Percentiles rank a stretch among this genome's conserved stretches.
These are phyloP conservation scores for Masticophis lateralis DNA, from an alignment of 2,797 vertebrate genomes.

Conservation along the genomic window DNA sequence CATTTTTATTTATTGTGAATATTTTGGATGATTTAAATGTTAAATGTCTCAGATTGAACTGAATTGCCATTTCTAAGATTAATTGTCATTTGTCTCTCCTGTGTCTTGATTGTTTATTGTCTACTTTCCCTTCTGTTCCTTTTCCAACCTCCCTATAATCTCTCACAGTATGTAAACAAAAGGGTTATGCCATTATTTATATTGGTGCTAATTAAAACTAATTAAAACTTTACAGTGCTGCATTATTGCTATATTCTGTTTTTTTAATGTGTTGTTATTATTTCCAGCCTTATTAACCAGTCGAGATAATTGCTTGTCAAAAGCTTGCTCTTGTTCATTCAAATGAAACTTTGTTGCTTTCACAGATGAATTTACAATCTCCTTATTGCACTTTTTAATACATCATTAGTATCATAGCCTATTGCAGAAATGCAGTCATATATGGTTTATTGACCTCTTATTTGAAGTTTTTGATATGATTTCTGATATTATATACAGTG, in stretches of 20 bases:
- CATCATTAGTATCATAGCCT: not conserved
- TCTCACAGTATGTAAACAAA: not conserved
- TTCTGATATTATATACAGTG: not conserved
- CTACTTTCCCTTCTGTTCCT: not conserved
- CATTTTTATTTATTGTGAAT: not conserved
- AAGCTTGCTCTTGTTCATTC: not conserved
- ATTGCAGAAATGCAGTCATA: not conserved
- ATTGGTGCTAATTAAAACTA: not conserved
- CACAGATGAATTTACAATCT: not conserved
- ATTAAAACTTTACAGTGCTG: not conserved
- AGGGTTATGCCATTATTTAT: not conserved
- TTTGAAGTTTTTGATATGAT: not conserved
- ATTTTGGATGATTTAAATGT: not conserved
- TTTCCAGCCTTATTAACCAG: not conserved
- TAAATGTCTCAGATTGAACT: not conserved
- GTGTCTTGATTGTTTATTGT: not conserved
- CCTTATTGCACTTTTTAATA: not conserved
- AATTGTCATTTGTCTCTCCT: not conserved
- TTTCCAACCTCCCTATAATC: not conserved
- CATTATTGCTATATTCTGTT: not conserved
- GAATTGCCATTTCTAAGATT: not conserved
- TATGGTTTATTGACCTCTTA: not conserved
- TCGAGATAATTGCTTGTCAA: not conserved
- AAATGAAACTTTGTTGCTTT: not conserved
- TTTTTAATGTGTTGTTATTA: not conserved